Conservation (phyloP, 2,113 vertebrate species). For the Hypomesus transpacificus region DNA sequence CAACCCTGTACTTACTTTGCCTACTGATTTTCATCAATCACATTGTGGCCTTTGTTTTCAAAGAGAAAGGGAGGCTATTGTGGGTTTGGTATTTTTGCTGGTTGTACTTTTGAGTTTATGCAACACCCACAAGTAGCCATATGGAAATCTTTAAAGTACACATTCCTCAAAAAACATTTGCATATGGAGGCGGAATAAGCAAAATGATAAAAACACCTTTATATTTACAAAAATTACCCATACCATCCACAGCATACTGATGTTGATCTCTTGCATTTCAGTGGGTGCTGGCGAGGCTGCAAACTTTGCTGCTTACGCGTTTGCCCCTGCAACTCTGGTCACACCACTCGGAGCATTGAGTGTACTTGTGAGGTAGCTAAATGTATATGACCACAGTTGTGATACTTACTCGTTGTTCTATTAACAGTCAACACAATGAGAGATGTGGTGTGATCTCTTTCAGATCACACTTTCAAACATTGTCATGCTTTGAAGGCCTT, state of each 20-base stretch:
- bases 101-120: neutral
- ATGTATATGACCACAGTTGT: neutral
- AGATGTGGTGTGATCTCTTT: too few species aligned
- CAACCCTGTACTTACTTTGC: neutral
- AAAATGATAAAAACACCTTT: neutral
- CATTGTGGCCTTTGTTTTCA: constrained; percentile 49
- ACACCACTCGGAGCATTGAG: constrained; percentile 82
- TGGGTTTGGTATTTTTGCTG: constrained; percentile 8
- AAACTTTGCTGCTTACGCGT: constrained; percentile 84
- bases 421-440: neutral
- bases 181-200: constrained; percentile 12
- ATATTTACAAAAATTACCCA: neutral
- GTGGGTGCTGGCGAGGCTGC: constrained; percentile 81
- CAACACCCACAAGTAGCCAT: constrained; percentile 17
- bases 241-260: neutral
- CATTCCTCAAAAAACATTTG: constrained; percentile 48
- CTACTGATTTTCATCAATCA: neutral
- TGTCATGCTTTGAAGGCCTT: too few species aligned
- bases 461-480: too few species aligned
- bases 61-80: constrained; percentile 8
- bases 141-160: constrained; percentile 9
- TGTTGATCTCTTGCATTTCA: constrained; percentile 50
- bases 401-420: neutral
- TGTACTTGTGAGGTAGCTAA: constrained; percentile 78
- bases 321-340: constrained; percentile 82